Conservation (phyloP, 2,113 vertebrate species). For the Oceanodroma tethys region DNA sequence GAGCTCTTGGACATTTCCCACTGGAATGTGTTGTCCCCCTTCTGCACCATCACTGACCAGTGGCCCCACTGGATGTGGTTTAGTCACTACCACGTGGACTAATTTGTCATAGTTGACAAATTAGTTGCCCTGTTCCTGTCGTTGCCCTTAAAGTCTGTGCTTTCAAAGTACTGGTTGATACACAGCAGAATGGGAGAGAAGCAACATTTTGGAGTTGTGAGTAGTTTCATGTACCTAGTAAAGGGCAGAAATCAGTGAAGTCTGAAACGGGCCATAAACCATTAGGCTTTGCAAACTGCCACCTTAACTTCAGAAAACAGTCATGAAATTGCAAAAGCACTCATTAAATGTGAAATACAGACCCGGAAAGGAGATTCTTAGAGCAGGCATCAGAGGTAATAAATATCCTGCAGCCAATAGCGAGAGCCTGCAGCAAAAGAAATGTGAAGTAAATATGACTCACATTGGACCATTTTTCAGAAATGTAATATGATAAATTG, state of each 20-base stretch:
- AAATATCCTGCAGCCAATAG: neutral
- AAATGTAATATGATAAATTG: constrained; percentile 29
- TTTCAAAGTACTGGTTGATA: neutral
- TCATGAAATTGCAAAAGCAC: constrained; percentile 29
- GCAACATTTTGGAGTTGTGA: neutral
- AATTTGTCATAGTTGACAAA: neutral
- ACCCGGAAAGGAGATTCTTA: neutral
- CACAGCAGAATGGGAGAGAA: neutral
- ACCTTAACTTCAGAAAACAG: constrained; percentile 40
- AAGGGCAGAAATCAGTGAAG: neutral
- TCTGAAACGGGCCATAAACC: neutral
- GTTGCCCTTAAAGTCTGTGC: neutral
- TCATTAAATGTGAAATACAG: constrained; percentile 44
- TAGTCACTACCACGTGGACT: accelerated
- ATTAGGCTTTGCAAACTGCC: neutral
- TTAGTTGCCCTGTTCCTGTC: too few relatives aligned
- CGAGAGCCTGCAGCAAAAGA: neutral
- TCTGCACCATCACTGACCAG: neutral
- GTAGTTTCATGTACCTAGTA: neutral
- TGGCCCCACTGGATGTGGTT: neutral
- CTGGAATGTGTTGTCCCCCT: neutral
- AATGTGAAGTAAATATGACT: constrained; percentile 33
- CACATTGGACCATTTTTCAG: neutral
- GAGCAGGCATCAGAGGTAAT: neutral
- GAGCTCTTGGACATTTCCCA: neutral